Base-by-base conservation (phyloP, 2,113 vertebrate species). In the Oryzias curvinotus region DNA sequence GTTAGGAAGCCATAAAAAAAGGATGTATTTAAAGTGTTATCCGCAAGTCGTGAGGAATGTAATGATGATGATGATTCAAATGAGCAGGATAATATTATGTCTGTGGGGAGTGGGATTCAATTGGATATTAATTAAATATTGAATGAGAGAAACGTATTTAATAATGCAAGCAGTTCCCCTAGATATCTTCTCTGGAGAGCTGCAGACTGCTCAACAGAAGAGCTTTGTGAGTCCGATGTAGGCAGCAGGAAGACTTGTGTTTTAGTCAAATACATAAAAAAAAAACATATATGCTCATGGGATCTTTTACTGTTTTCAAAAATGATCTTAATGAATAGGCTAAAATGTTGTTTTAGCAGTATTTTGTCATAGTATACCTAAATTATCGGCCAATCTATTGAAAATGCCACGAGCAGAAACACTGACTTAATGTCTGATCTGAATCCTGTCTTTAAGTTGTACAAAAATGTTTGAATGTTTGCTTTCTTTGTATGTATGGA, bases 391-490 rank as follows among this genome's bases (percentile, higher is more conserved):
- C 50, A 43, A 62, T 67, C 14, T 0, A 14, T 41, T 57, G 66
- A 1, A 57, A 85, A 73, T 80, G 73, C 81, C 69, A 84, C 78
- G 90, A 94, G 93, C 95, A 96, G 94, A 89, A 96, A 93, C 93
- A 94, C 93, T 94, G 94, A 96, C 91, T 62, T 76, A 7, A 54
- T 21, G 8, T 68, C 57, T 71, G 43, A 77, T 68, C 45, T 63
- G n/a, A 61, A 19, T 47, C 49, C 25, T 52, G 0, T 7, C n/a
- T 26, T 57, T 47, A 66, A 53, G 19, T 54, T 44, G 19, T 53
- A 53, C 49, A 25, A 18, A 28, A 7, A 23, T 25, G 26, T 0
- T 12, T 16, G 21, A 66, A 28, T 47, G 26, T 52, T 70, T 60
- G 45, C 18, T 62, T 63, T 52, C 4, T 18, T 41, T 14, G 10